phyloP scores from a whole-genome alignment of 2,888 invertebrate species.

The Oligia fasciuncula region DNA sequence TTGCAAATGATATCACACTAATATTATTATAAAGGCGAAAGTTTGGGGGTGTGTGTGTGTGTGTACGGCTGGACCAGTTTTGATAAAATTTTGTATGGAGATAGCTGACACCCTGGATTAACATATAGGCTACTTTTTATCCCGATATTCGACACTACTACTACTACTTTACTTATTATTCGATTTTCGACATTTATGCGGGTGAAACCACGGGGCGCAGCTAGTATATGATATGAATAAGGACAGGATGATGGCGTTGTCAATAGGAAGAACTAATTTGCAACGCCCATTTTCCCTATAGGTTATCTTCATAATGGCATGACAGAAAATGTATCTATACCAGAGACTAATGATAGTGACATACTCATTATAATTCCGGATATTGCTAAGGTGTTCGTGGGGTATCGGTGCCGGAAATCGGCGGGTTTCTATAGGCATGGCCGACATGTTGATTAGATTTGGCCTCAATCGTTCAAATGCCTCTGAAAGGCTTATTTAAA shows the following conservation, averaged over 20 bases:
- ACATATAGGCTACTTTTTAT: too few relatives aligned
- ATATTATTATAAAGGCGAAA: too few relatives aligned
- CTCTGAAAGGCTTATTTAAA: conserved; percentile 15
- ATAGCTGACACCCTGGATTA: too few relatives aligned
- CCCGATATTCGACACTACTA: too few relatives aligned
- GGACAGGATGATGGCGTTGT: background rate
- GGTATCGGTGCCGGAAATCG: conserved; percentile 51
- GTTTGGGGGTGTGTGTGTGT: too few relatives aligned
- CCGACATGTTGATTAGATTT: conserved; percentile 48
- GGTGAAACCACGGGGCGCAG: too few relatives aligned
- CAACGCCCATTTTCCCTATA: background rate
- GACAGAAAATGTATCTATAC: conserved; percentile 33
- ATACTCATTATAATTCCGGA: conserved; percentile 61
- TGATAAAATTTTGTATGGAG: too few relatives aligned
- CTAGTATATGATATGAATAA: background rate
- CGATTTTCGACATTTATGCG: too few relatives aligned
- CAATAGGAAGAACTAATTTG: background rate
- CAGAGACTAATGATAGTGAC: conserved; percentile 40
- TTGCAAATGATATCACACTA: too few relatives aligned
- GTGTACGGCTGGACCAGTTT: too few relatives aligned
- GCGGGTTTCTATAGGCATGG: conserved; percentile 32
- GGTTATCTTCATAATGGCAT: conserved; percentile 23
- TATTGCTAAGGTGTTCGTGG: conserved; percentile 54
- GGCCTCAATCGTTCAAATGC: conserved; percentile 23
- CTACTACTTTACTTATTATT: too few relatives aligned